phyloP scores from a whole-genome alignment of 2,888 invertebrate species.

The Xylota sylvarum region DNA sequence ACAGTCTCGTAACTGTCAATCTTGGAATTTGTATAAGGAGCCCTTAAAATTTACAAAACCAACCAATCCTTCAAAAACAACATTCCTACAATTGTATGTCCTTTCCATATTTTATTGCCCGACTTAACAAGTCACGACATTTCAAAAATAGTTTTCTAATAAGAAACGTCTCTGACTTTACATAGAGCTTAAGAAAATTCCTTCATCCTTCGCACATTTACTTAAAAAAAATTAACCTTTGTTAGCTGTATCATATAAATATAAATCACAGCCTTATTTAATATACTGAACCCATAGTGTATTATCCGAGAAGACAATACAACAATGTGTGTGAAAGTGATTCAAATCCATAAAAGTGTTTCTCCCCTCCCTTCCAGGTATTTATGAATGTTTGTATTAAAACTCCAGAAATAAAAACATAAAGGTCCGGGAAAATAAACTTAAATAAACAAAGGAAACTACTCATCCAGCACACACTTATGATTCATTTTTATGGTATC shows the following conservation, averaged over 20 bases:
- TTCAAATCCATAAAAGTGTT: neutral
- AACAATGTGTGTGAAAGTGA: neutral
- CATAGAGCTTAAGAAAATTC: no score
- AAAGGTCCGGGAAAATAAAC: constrained; percentile 7
- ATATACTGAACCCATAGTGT: neutral
- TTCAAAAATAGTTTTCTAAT: no score
- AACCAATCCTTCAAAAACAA: no score
- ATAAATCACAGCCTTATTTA: neutral
- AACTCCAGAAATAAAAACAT: constrained; percentile 8
- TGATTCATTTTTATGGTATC: constrained; percentile 20
- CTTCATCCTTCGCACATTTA: no score
- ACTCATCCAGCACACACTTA: constrained; percentile 15
- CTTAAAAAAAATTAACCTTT: no score
- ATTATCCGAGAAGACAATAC: neutral
- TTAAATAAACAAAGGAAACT: constrained; percentile 8
- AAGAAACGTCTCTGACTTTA: no score
- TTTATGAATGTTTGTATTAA: constrained; percentile 6
- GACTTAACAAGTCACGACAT: no score
- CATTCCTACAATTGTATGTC: no score
- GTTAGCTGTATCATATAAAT: neutral
- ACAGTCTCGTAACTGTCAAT: no score
- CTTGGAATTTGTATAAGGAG: no score
- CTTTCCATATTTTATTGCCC: no score
- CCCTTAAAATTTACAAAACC: no score
- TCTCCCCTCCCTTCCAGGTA: neutral